Base-by-base conservation (phyloP, 2,797 vertebrate genomes). In the Sciurus carolinensis region DNA sequence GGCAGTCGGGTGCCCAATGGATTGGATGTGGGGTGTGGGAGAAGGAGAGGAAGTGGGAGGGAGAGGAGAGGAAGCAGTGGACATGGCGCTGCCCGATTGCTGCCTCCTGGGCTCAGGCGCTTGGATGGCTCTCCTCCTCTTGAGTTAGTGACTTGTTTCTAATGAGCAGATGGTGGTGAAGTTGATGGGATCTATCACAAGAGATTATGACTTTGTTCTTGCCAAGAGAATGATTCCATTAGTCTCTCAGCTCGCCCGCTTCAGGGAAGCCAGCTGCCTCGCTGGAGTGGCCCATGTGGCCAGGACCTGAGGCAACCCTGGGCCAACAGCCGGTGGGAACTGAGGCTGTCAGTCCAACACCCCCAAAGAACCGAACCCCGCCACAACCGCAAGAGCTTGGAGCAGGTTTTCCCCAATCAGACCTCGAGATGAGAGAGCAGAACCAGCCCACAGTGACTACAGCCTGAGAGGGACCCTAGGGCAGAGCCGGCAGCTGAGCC, bases 31-130 rank as follows among this genome's bases (percentile, higher is more conserved):
- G 64, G 26, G 1, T n/a, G 9, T 14, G 44, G 66, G 50, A 85
- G 76, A 50, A 91, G 64, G 57, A 64, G 73, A 81, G 54, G 57
- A 30, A 33, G 1, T 5, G 18, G 36, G 30, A 47, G 13, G 17
- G 26, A 14, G 24, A 73, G 36, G 39, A 39, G 39, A 14, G 30
- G 8, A 30, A 24, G 1, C 28, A 1, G 54, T 0, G 9, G 62
- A 36, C 30, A 62, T 0, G 26, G 12, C 10, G 4, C 20, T 20
- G 17, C 2, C 8, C 0, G 30, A 54, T 1, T 30, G 67, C 2
- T 0, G 20, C 26, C 36, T 2, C 64, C 39, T 4, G 13, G 17
- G 12, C 8, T 59, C 20, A 7, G 9, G 30, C 50, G 30, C 50
- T 33, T 4, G 30, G 18, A 17, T 47, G 47, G 33, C 3, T 66